These are phyloP conservation scores for Forbesichthys papilliferus DNA, from an alignment of 2,113 vertebrate species.

Conservation along the genomic window DNA sequence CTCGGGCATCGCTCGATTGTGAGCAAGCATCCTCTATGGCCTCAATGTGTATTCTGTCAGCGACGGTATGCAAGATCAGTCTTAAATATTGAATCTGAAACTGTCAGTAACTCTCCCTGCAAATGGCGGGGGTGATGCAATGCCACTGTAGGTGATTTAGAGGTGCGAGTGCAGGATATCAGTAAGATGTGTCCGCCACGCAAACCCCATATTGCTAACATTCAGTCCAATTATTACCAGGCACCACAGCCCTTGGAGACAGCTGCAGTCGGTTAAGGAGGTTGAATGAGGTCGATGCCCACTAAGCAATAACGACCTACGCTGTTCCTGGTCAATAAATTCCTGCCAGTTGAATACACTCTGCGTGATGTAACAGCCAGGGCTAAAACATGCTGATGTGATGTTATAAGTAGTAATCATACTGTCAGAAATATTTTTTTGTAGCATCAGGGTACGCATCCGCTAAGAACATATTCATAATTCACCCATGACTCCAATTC, in stretches of 20 bases:
- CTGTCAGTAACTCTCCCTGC: constrained; percentile 36
- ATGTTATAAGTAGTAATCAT: constrained; percentile 11
- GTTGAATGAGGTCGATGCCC: neutral
- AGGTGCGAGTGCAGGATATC: neutral
- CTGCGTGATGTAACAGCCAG: constrained; percentile 2
- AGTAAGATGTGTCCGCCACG: neutral
- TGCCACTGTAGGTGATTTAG: constrained; percentile 20
- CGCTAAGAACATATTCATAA: neutral
- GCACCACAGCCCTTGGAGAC: neutral
- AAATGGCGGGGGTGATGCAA: constrained; percentile 34
- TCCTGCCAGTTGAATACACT: constrained; percentile 9
- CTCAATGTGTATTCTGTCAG: too few species aligned
- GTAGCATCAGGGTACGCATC: neutral
- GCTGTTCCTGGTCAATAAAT: neutral
- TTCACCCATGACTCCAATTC: too few species aligned
- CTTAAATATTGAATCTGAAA: too few species aligned
- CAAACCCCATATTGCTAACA: too few species aligned
- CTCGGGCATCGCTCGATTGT: too few species aligned
- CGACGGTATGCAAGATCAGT: too few species aligned
- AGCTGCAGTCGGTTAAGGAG: neutral
- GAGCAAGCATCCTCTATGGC: too few species aligned
- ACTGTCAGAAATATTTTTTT: neutral
- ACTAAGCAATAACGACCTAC: neutral
- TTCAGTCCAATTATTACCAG: too few species aligned
- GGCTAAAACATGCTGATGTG: constrained; percentile 6